Conservation (phyloP, 2,797 vertebrate genomes). For the Chelonia mydas region DNA sequence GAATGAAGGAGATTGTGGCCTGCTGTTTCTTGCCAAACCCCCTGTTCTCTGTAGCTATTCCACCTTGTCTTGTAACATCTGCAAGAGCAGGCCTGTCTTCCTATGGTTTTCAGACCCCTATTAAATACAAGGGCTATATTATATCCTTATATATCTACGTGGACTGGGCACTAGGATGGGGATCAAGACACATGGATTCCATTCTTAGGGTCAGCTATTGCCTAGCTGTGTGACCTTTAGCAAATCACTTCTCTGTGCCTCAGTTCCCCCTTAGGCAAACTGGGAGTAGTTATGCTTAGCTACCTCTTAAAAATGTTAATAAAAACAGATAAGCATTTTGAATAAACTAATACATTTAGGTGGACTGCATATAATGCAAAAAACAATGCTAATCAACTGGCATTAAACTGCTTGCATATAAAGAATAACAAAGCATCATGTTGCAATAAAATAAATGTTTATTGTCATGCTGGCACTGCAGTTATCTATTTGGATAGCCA, state of each 20-base stretch:
- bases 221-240: background rate
- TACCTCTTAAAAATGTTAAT: background rate
- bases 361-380: background rate
- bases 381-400: background rate
- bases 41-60: background rate
- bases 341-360: background rate
- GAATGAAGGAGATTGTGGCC: background rate
- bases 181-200: background rate
- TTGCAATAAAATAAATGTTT: background rate
- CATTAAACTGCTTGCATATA: background rate
- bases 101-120: background rate
- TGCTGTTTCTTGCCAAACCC: background rate
- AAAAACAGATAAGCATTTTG: background rate
- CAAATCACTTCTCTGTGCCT: background rate
- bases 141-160: background rate
- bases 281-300: background rate
- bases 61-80: background rate
- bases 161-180: background rate
- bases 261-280: no score
- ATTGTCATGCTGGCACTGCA: background rate
- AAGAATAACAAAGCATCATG: background rate
- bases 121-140: background rate
- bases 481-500: background rate
- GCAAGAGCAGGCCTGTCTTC: background rate
- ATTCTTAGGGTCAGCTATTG: background rate